Conservation (phyloP, 2,888 invertebrate genomes). For the Eristalinus sepulchralis region DNA sequence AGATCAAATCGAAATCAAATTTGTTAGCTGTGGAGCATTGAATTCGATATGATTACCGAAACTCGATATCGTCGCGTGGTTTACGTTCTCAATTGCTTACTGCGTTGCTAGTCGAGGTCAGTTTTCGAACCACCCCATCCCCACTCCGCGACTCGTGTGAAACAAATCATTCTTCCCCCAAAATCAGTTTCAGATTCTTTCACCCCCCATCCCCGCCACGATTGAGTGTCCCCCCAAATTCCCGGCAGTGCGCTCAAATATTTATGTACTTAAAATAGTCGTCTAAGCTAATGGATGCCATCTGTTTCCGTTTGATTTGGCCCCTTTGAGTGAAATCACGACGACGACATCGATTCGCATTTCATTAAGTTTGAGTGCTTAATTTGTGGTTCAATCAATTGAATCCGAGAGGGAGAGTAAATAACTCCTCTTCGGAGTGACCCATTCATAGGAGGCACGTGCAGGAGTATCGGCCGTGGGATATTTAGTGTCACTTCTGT, state of each 20-base stretch:
- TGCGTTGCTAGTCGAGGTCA: slow-evolving; percentile 2
- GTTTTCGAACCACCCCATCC: not conserved
- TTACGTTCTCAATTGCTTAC: slow-evolving; percentile 52
- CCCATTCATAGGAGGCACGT: not conserved
- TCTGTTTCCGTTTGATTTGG: slow-evolving; percentile 59
- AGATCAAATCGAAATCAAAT: slow-evolving; percentile 65
- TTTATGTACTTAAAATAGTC: slow-evolving; percentile 64
- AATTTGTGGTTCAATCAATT: slow-evolving; percentile 63
- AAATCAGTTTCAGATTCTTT: slow-evolving; percentile 59
- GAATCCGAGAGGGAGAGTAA: slow-evolving; percentile 29
- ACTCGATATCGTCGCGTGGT: slow-evolving; percentile 41
- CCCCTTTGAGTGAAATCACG: slow-evolving; percentile 45
- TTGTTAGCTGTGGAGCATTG: slow-evolving; percentile 55
- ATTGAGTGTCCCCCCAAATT: too few relatives aligned
- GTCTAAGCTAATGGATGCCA: slow-evolving; percentile 59
- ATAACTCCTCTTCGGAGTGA: slow-evolving; percentile 10
- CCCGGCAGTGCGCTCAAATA: slow-evolving; percentile 52
- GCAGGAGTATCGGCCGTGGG: not conserved
- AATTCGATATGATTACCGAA: slow-evolving; percentile 68
- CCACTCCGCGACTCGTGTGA: not conserved
- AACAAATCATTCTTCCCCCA: slow-evolving; percentile 21
- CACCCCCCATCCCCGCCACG: slow-evolving; percentile 20
- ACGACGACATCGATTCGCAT: slow-evolving; percentile 45
- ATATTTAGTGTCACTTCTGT: not conserved
- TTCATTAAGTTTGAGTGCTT: slow-evolving; percentile 62